Evolutionary conservation across 2,797 vertebrate genomes (phyloP).

Genomic region (Coracias cyanogaster): DNA sequence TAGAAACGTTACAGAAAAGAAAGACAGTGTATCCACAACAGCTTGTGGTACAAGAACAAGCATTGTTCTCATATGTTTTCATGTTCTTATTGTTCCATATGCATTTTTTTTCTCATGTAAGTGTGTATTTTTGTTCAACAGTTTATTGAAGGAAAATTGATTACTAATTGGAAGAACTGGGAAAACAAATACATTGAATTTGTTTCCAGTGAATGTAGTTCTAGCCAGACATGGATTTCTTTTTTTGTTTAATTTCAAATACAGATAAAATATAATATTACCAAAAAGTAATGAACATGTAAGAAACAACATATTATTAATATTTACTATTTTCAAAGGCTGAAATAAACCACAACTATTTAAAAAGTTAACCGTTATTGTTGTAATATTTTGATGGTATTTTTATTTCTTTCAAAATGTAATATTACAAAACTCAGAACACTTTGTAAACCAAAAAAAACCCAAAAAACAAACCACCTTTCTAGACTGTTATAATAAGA

Average conservation of each 20-base stretch:
- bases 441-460: neutral
- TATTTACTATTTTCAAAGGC: neutral
- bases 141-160: neutral
- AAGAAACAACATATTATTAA: neutral
- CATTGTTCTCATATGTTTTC: neutral
- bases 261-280: neutral
- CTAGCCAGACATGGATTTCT: neutral
- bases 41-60: neutral
- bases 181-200: neutral
- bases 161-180: neutral
- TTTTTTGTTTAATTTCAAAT: neutral
- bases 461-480: neutral
- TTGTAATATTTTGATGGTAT: neutral
- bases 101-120: neutral
- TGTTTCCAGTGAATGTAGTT: neutral
- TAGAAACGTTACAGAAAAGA: neutral
- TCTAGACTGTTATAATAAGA: neutral
- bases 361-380: neutral
- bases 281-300: neutral
- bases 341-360: neutral
- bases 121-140: neutral
- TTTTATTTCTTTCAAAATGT: neutral
- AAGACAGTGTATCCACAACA: neutral
- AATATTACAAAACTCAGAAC: rapidly evolving
- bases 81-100: neutral